Evolutionary conservation across 2,113 vertebrate species (phyloP), one percentile per base, ranked within the genome.

Genomic region (Kryptolebias marmoratus): DNA sequence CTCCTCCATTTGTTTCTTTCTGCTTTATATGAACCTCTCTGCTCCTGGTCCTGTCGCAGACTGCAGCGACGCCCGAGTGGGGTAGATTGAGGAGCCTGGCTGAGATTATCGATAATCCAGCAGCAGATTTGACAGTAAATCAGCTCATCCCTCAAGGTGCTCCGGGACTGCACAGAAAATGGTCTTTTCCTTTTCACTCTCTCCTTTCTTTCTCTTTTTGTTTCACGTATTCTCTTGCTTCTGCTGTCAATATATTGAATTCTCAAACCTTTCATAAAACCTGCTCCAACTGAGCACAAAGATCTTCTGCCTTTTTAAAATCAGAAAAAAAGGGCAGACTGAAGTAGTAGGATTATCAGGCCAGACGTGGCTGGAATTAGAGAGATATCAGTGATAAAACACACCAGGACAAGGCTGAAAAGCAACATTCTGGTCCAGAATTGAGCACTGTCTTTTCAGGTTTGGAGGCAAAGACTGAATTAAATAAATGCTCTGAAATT

Each of bases 101-200:
- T 71, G 73, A 88, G 87, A 90, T 90, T 84, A 88, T 83, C 72
- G 77, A 92, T 90, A 93, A 91, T 93, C 91, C 90, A 68, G 42
- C 79, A 65, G 39, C 54, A 73, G 75, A 88, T 81, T 68, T 84
- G 86, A 85, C 83, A 81, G 87, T 87, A 90, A 90, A 93, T 93
- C 90, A 91, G 80, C 72, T 84, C 85, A 84, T 88, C 77, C 84
- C 80, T 86, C 71, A 22, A 88, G 77, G 80, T 78, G 71, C 77
- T 54, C 14, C 13, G 60, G 79, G 78, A 80, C 67, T 47, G 50
- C 64, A 79, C 68, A 80, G 71, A 80, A 82, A 82, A 90, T 84
- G 62, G 67, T 76, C 53, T 78, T 79, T 73, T 84, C 75, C 70
- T 57, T 57, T 27, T 28, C 48, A 53, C 50, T 56, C 47, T 68